These are phyloP conservation scores for Ormyrus pomaceus DNA, from an alignment of 2,888 invertebrate species.

Conservation along the genomic window DNA sequence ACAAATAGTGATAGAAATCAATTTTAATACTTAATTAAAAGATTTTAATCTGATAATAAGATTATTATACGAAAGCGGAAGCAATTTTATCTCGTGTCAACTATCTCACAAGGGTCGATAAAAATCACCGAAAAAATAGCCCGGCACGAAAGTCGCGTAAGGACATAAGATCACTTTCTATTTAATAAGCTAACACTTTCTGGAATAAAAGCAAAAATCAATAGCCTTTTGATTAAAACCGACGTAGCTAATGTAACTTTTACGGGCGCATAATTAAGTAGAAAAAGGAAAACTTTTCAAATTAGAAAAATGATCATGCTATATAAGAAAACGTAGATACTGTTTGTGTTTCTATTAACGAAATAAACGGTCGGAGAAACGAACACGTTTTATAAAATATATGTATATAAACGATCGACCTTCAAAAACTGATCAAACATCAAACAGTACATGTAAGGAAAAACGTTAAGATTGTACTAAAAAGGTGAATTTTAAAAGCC, in stretches of 20 bases:
- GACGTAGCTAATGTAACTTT: too few species aligned
- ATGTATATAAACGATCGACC: too few species aligned
- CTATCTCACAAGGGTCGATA: slow-evolving; percentile 3
- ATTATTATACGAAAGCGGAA: background rate
- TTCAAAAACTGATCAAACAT: too few species aligned
- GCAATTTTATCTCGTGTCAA: slow-evolving; percentile 21
- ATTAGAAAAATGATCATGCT: background rate
- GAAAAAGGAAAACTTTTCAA: too few species aligned
- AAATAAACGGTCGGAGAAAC: too few species aligned
- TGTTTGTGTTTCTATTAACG: too few species aligned
- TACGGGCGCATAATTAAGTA: background rate
- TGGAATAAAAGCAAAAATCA: background rate
- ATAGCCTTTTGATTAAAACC: background rate
- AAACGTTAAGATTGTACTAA: too few species aligned
- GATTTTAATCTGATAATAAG: background rate
- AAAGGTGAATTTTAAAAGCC: too few species aligned
- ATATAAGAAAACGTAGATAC: too few species aligned
- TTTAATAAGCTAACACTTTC: slow-evolving; percentile 7
- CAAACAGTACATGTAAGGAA: too few species aligned
- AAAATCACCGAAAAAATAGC: slow-evolving; percentile 18
- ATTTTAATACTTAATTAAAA: background rate
- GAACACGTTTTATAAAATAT: too few species aligned
- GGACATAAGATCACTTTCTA: background rate
- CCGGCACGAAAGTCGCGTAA: slow-evolving; percentile 28
- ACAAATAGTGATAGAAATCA: background rate